Percentiles rank a stretch among this genome's conserved stretches.
Evolutionary conservation across 1,140 invertebrate species (phyloP).

Genomic region (Copidosoma floridanum): DNA sequence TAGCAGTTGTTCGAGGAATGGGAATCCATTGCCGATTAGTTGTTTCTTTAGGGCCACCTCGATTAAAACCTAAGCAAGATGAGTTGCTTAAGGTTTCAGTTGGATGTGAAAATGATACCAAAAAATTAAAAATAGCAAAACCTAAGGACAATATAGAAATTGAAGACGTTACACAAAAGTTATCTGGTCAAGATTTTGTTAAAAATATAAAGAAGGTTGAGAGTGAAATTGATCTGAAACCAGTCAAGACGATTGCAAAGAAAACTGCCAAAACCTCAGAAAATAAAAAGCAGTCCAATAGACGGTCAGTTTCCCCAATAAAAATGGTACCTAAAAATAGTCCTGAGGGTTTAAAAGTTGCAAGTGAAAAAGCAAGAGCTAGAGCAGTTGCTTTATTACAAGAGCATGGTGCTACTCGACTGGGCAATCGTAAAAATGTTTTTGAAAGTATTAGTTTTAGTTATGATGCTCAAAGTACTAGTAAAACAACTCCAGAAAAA

Average conservation of each 20-base stretch:
- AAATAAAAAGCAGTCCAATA: constrained; percentile 6
- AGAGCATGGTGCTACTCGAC: too few relatives aligned
- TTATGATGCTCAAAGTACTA: too few relatives aligned
- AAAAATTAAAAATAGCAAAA: constrained; percentile 47
- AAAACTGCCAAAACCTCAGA: not conserved
- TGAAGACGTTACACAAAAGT: too few relatives aligned
- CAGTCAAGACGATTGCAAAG: constrained; percentile 6
- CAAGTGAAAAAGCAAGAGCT: constrained; percentile 40
- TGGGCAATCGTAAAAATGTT: too few relatives aligned
- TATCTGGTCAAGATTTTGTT: too few relatives aligned
- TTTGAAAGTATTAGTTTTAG: too few relatives aligned
- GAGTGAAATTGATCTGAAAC: constrained; percentile 23
- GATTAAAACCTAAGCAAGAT: constrained; percentile 35
- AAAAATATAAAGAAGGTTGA: constrained; percentile 33
- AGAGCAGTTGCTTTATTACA: constrained; percentile 35
- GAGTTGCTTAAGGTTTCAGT: constrained; percentile 56
- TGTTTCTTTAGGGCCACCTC: constrained; percentile 61
- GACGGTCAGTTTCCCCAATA: not conserved
- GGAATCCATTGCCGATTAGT: constrained; percentile 80
- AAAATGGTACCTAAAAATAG: constrained; percentile 39
- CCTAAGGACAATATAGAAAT: too few relatives aligned
- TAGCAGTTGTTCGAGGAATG: constrained; percentile 72
- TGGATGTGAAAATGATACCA: not conserved
- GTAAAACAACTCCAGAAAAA: constrained; percentile 12
- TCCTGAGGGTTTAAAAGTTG: constrained; percentile 31